Percentiles rank a stretch among this genome's conserved stretches.
Evolutionary conservation across 2,888 invertebrate genomes (phyloP).

Genomic region (Amiota minor): DNA sequence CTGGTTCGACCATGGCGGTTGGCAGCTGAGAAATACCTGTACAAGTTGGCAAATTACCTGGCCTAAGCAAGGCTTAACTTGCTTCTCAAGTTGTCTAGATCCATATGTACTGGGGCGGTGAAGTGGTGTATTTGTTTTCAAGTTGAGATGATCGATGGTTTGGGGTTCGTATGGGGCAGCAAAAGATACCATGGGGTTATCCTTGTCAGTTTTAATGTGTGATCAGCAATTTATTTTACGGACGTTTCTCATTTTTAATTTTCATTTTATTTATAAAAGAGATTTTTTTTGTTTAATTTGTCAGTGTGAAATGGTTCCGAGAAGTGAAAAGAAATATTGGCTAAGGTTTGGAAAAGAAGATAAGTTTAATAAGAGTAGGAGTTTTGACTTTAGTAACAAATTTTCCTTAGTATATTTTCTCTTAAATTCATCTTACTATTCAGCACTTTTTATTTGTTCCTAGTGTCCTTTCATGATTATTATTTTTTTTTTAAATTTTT

Average conservation of each 20-base stretch:
- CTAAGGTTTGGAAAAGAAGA: too few relatives aligned
- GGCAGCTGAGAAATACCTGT: slow-evolving; percentile 30
- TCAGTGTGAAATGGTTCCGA: too few relatives aligned
- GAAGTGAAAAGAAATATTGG: too few relatives aligned
- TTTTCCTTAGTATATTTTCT: neutral
- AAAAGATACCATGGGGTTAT: slow-evolving; percentile 12
- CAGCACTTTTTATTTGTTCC: neutral
- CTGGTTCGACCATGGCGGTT: slow-evolving; percentile 40
- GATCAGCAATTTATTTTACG: too few relatives aligned
- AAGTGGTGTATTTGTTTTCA: neutral
- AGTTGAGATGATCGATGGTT: slow-evolving; percentile 27
- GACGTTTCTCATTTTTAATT: too few relatives aligned
- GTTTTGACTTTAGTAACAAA: too few relatives aligned
- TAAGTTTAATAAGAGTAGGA: too few relatives aligned
- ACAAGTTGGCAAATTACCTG: slow-evolving; percentile 15
- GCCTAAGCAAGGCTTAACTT: neutral
- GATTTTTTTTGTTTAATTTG: too few relatives aligned
- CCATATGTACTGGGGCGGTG: neutral
- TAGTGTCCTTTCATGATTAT: neutral
- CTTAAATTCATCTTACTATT: neutral
- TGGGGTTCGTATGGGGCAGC: neutral
- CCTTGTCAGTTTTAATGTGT: neutral
- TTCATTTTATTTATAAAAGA: too few relatives aligned
- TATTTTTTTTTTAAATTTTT: neutral
- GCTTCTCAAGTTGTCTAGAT: neutral